Evolutionary conservation across 2,797 vertebrate species (phyloP).

Genomic region (Heterohyrax brucei): DNA sequence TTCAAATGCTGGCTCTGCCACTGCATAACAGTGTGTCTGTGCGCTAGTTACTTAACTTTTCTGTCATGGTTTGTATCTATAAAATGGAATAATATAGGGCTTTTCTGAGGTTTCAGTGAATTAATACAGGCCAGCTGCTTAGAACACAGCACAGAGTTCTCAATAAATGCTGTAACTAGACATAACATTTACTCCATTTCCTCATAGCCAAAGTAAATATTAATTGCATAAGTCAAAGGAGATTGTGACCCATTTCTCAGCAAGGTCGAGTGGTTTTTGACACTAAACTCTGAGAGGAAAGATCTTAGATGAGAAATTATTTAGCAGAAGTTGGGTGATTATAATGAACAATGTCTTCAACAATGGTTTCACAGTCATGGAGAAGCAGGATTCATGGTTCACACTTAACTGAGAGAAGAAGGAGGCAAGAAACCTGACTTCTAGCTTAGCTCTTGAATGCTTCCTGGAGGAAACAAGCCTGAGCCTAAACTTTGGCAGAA

Average conservation of each 20-base stretch:
- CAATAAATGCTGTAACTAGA: neutral
- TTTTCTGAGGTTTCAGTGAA: neutral
- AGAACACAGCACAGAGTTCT: neutral
- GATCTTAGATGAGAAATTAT: constrained; percentile 7
- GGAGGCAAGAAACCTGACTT: constrained; percentile 44
- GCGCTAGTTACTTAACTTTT: neutral
- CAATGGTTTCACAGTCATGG: neutral
- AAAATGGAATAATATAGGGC: neutral
- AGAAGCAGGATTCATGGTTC: constrained; percentile 53
- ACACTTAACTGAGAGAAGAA: constrained; percentile 28
- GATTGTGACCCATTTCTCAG: constrained; percentile 16
- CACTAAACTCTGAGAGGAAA: constrained; percentile 45
- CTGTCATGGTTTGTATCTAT: neutral
- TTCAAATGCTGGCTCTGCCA: constrained; percentile 20
- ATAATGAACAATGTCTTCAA: neutral
- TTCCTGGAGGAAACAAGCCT: neutral
- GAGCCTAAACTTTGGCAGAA: constrained; percentile 22
- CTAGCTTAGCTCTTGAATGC: neutral
- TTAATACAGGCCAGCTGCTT: neutral
- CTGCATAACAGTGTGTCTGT: neutral
- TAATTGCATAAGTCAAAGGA: neutral
- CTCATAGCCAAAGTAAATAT: constrained; percentile 49
- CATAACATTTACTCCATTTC: neutral
- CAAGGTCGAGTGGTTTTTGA: constrained; percentile 47
- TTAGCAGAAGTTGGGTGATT: constrained; percentile 45